Evolutionary conservation across 2,113 vertebrate genomes (phyloP), one percentile per base, ranked within the genome.

Genomic region (Lonchura striata): DNA sequence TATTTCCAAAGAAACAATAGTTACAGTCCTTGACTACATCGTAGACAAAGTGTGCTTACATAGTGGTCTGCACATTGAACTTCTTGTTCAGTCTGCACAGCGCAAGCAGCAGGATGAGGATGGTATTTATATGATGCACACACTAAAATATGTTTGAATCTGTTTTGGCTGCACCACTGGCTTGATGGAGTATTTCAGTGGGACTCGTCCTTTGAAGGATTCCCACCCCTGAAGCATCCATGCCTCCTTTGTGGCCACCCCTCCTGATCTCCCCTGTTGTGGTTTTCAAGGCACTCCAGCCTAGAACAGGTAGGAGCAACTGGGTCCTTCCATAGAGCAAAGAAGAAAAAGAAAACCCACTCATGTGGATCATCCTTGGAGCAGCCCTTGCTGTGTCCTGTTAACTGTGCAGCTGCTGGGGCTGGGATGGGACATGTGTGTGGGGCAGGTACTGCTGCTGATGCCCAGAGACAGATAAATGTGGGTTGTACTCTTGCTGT

Each of bases 281-380:
- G 44, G 33, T 12, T 37, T 78, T 56, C 61, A 41, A 33, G 53
- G 10, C 11, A 8, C 18, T 76, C 27, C 31, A 20, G 21, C 9
- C 82, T 61, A 39, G 61, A 82, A 15, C 0, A 3, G 10, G 27
- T 27, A 46, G 23, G 18, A 71, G 33, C 13, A 90, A 59, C 10
- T 1, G 8, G 85, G 50, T 30, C 44, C 15, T 88, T 68, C 35
- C 21, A 10, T 0, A 46, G 15, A n/a, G 30, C 23, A 75, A 63
- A 84, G 50, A 16, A 61, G 52, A 7, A 35, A 75, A 70, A 11
- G 7, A 33, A 59, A 76, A n/a, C 1, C 9, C 35, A 17, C 10
- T 15, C 2, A 3, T 0, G 1, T 22, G 46, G 17, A 6, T 19
- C 12, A 22, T 33, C 20, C 6, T 42, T 39, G 7, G 30, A 4